A percentile compares a stretch with the other conserved stretches of the same genome.
Conservation (phyloP, 2,888 invertebrate genomes). For the Philereme transversata region DNA sequence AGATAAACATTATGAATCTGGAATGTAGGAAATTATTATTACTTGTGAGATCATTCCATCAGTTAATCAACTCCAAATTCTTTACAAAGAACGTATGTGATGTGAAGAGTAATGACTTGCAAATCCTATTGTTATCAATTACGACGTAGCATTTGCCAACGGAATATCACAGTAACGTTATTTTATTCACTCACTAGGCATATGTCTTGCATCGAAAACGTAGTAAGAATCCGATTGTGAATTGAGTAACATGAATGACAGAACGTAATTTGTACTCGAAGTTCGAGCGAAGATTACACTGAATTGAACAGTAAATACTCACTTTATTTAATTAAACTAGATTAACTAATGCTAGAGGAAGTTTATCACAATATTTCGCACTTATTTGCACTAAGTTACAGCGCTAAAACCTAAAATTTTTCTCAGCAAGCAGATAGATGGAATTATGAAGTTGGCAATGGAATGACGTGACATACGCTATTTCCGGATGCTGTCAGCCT, state of each 20-base stretch:
- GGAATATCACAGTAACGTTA: constrained; percentile 43
- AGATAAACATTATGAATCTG: constrained; percentile 93
- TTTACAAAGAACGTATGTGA: constrained; percentile 63
- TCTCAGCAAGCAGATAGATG: constrained; percentile 54
- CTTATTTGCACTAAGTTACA: constrained; percentile 73
- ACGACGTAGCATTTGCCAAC: constrained; percentile 50
- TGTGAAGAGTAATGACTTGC: constrained; percentile 71
- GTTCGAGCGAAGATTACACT: constrained; percentile 54
- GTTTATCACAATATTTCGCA: constrained; percentile 78
- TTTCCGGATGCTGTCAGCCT: constrained; percentile 73
- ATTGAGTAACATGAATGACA: constrained; percentile 79
- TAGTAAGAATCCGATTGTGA: constrained; percentile 65
- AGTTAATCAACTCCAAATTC: constrained; percentile 34
- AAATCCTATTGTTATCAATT: constrained; percentile 58
- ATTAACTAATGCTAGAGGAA: constrained; percentile 73
- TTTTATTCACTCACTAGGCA: constrained; percentile 37
- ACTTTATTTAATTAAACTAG: constrained; percentile 79
- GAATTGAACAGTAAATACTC: constrained; percentile 60
- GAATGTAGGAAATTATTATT: constrained; percentile 57
- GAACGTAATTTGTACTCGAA: constrained; percentile 72
- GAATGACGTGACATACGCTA: constrained; percentile 77
- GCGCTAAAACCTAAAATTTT: constrained; percentile 72
- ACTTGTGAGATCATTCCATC: constrained; percentile 38
- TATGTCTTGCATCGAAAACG: constrained; percentile 53
- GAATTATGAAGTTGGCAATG: constrained; percentile 78